Evolutionary conservation across 2,888 invertebrate species (phyloP), one percentile per base, ranked within the genome.

Genomic region (Polyploca ridens): DNA sequence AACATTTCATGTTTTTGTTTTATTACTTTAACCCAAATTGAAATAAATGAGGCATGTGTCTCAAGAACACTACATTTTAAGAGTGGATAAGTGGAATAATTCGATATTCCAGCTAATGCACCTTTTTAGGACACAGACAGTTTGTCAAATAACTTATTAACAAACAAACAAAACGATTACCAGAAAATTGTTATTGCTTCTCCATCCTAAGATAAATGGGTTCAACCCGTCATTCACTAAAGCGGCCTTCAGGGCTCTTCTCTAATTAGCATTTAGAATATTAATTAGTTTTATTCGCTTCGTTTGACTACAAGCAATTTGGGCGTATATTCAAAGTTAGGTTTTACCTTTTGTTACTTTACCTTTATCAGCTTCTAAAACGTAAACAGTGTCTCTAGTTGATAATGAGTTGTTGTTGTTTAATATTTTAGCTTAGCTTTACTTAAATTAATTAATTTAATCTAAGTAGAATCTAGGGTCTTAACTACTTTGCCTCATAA

Each of bases 251-350:
- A 27, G 41, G 16, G 61, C 41, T 38, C 16, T 60, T 60, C 13
- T 27, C 61, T 61, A 61, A 60, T 60, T 60, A 60, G 41, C 61
- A 44, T 41, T 61, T 19, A 61, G 61, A 61, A 61, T 16, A 41
- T 44, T 33, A 61, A 61, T 61, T 61, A 61, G 41, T 41, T 61
- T 44, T 61, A 44, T 41, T 61, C 13, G 60, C 44, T 61, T 41
- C 44, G 61, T 27, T 61, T 61, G 61, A 19, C 61, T 61, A 27
- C 5, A 44, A 61, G 27, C 41, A 41, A 61, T 61, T 11, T 61
- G 1, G 60, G 19, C 16, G 19, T 54, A 61, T 44, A 13, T 19
- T 61, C 27, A 44, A 61, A 38, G 19, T n/a, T 27, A 41, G 54
- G 54, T 54, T 54, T 14, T 49, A 49, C 49, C 49, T 49, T 49